These are phyloP conservation scores for Liodrosophila aerea DNA, from an alignment of 2,888 invertebrate genomes.

Conservation along the genomic window DNA sequence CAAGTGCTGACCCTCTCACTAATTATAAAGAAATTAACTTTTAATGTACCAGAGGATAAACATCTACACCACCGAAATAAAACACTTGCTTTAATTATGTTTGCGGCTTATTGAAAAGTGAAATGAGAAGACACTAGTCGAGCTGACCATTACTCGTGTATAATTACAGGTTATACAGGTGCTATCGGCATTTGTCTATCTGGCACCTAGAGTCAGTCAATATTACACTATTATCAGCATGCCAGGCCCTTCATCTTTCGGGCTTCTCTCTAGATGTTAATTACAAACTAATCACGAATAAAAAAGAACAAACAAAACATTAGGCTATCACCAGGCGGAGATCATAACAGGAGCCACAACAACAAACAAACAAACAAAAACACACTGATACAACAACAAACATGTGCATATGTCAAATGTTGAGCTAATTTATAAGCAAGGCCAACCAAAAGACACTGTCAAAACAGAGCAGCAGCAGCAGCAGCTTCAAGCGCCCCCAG, in stretches of 20 bases:
- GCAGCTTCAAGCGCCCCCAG: conserved; percentile 31
- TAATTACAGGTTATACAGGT: conserved; percentile 30
- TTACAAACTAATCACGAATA: conserved; percentile 73
- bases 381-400: conserved; percentile 16
- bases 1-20: conserved; percentile 17
- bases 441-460: conserved; percentile 66
- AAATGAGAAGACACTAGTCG: not conserved
- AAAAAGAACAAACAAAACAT: conserved; percentile 66
- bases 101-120: conserved; percentile 54
- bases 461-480: conserved; percentile 53
- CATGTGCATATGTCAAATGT: conserved; percentile 63
- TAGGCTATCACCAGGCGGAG: conserved; percentile 58
- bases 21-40: conserved; percentile 79
- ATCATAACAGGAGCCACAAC: conserved; percentile 55
- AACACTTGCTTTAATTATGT: conserved; percentile 59
- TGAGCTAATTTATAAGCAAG: conserved; percentile 68
- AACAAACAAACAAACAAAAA: conserved; percentile 8
- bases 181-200: conserved; percentile 73
- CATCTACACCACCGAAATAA: conserved; percentile 43
- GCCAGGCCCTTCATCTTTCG: conserved; percentile 39
- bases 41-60: conserved; percentile 66
- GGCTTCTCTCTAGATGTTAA: conserved; percentile 57
- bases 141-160: not conserved
- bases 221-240: conserved; percentile 31
- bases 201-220: conserved; percentile 48